Evolutionary conservation across 2,888 invertebrate genomes (phyloP).

Genomic region (Arrhopalites spinosus): DNA sequence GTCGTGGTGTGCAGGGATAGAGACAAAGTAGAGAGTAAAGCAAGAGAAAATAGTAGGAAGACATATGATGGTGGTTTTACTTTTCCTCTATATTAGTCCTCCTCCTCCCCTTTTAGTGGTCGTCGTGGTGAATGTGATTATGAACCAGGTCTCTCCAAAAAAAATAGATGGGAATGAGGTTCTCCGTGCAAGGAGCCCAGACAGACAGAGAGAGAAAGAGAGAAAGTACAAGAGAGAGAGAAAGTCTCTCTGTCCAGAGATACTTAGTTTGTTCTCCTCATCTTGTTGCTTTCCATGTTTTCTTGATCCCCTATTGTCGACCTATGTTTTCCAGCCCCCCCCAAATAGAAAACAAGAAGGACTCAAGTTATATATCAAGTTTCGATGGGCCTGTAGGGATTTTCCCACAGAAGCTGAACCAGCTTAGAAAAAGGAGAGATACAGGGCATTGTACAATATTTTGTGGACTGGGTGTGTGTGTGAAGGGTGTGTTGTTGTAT

Average conservation of each 20-base stretch:
- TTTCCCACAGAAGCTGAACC: background rate
- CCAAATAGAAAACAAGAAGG: background rate
- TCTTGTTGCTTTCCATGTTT: background rate
- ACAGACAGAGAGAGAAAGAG: slow-evolving; percentile 4
- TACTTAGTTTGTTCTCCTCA: background rate
- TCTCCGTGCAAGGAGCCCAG: background rate
- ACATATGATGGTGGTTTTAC: background rate
- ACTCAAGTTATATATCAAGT: background rate
- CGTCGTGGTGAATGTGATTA: too few species aligned
- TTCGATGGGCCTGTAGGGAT: background rate
- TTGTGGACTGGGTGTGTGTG: background rate
- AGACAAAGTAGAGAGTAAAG: background rate
- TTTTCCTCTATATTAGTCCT: background rate
- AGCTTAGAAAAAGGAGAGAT: background rate
- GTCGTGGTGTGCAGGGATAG: too few species aligned
- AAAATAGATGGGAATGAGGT: too few species aligned
- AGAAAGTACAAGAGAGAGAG: background rate
- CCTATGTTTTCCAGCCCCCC: background rate
- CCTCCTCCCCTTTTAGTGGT: too few species aligned
- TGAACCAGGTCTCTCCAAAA: too few species aligned
- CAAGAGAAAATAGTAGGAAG: background rate
- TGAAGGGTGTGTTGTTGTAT: background rate
- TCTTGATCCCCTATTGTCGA: slow-evolving; percentile 11
- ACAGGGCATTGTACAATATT: background rate
- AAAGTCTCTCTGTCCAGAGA: background rate